Evolutionary conservation across 2,797 vertebrate species (phyloP), one percentile per base, ranked within the genome.

Genomic region (Tangara arthus): DNA sequence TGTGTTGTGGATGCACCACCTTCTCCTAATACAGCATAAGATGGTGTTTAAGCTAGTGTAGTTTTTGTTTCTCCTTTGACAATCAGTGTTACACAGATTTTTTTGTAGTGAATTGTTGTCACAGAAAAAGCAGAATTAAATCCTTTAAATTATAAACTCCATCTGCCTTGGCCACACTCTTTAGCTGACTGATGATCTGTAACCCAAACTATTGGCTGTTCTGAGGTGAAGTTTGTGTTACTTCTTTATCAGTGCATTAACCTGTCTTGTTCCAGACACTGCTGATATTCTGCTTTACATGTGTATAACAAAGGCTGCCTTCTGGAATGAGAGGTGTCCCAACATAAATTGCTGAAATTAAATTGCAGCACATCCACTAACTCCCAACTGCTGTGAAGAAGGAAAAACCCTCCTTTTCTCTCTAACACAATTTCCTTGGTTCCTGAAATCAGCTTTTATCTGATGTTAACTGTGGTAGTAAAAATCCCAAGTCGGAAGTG

Each of bases 371-470:
- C 39, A 86, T 91, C 66, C 56, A 90, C 37, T 56, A 60, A 76
- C 41, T 37, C 30, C 12, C 18, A 61, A 60, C 39, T 87, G 46
- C n/a, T n/a, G 3, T 12, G 4, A 82, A 90, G 28, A 56, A 90
- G 71, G 87, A 23, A 89, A 65, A 96, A 66, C 24, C 37, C 72
- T 92, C 35, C 50, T 95, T 52, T 85, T 91, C 82, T 81, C 60
- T 94, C 23, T 71, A 57, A 70, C 37, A 66, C 17, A 35, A 63
- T 76, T 89, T 85, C 69, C 59, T 80, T 77, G 20, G 68, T 90
- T 97, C 88, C 92, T 94, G 86, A 94, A 95, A 95, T 95, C 65
- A 95, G 57, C 27, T 87, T 95, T 95, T 94, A 95, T 97, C 96
- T 94, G 93, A 94, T 93, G 73, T 44, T 91, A 89, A 34, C 68